A percentile compares a stretch with the other conserved stretches of the same genome.
Evolutionary conservation across 2,888 invertebrate genomes (phyloP).

Genomic region (Agrochola lota): DNA sequence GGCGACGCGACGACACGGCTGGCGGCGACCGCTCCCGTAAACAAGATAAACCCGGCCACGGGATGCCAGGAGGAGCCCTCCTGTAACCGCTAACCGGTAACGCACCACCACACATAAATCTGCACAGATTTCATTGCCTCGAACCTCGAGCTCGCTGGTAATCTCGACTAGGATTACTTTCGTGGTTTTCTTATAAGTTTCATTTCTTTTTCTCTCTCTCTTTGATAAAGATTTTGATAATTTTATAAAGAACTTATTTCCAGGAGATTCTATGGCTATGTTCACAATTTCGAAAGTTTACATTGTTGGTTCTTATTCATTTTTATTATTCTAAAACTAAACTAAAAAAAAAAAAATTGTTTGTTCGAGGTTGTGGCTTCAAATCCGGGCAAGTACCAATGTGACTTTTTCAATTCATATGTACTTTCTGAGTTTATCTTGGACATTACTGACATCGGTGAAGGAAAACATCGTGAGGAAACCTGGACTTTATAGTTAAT

Average conservation of each 20-base stretch:
- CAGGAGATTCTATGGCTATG: background rate
- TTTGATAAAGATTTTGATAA: background rate
- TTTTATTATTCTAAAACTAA: background rate
- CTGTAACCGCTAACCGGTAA: conserved; percentile 63
- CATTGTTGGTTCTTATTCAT: background rate
- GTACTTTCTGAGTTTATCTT: too few species aligned
- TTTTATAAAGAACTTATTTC: background rate
- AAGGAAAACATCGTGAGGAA: too few species aligned
- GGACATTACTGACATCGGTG: too few species aligned
- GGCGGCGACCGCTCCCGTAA: conserved; percentile 76
- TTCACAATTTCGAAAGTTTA: too few species aligned
- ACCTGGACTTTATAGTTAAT: too few species aligned
- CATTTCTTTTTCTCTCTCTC: conserved; percentile 18
- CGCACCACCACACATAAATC: conserved; percentile 81
- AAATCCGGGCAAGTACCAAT: too few species aligned
- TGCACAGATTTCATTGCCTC: conserved; percentile 79
- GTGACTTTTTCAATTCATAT: too few species aligned
- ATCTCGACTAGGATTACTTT: conserved; percentile 72
- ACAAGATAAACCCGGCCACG: conserved; percentile 80
- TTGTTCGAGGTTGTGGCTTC: too few species aligned
- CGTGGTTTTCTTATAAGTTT: conserved; percentile 61
- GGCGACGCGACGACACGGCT: conserved; percentile 67
- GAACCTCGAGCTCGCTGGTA: conserved; percentile 74
- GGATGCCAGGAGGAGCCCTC: conserved; percentile 47
- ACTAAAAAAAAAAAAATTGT: too few species aligned